Base-by-base conservation (phyloP, 1,140 invertebrate genomes). In the Calycopis cecrops region DNA sequence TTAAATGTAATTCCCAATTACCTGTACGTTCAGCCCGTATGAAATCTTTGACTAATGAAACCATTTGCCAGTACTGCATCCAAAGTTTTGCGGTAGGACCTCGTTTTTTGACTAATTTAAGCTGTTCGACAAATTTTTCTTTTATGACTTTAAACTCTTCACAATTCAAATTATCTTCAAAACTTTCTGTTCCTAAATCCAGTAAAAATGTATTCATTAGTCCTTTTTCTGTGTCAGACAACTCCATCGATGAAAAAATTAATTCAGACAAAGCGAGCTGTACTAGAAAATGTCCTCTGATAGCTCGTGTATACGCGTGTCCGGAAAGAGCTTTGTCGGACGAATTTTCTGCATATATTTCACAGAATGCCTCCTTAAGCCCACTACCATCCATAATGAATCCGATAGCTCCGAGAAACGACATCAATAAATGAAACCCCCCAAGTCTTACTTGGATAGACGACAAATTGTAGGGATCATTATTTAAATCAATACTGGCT, bases 371-470 rank as follows among this genome's bases (percentile, higher is more conserved):
- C 52, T 80, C 71, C 59, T 79, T 58, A 0, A 80, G 59, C 42
- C 73, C 78, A 70, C 68, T 75, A 53, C 75, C 77, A 55, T 65
- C 57, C 73, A 86, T 83, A 33, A 79, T 71, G 57, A 65, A 74
- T 42, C 79, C 80, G 49, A 86, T 74, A 21, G 63, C 48, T 57
- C 64, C 83, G 38, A 87, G 21, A 52, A 80, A 86, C 11, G 77
- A 79, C 71, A 86, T 79, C 11, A 81, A 8, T 50, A 50, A 50
- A 50, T 50, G 48, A 50, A 50, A 50, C 35, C 48, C 48, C 33
- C 48, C 48, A 50, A 35, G 33, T 50, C 48, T 50, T 50, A 50
- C 48, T 50, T 50, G 33, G 28, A 35, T 14, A 34, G 48, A 50
- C 11, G 48, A 50, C 33, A 50, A 50, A 50, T 50, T 50, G 48